Conservation (phyloP, 2,888 invertebrate genomes). For the Heliconius ismenius region DNA sequence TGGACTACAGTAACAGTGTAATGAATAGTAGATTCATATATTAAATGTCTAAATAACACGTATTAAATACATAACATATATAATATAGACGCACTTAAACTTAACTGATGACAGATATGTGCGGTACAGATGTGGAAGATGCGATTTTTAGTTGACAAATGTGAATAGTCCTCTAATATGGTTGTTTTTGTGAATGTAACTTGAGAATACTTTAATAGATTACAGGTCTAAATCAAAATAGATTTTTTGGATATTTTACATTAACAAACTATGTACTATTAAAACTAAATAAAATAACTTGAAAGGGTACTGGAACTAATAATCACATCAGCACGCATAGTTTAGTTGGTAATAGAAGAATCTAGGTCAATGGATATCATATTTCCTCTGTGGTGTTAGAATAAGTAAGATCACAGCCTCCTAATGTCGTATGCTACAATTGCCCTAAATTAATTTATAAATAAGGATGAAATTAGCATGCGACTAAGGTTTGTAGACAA, state of each 20-base stretch:
- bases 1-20: slow-evolving; percentile 16
- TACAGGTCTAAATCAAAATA: neutral
- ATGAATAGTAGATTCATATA: slow-evolving; percentile 17
- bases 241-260: slow-evolving; percentile 2
- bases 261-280: neutral
- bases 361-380: slow-evolving; percentile 15
- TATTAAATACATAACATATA: slow-evolving; percentile 10
- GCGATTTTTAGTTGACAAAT: slow-evolving; percentile 5
- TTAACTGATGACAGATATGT: neutral
- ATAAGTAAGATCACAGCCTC: slow-evolving; percentile 27
- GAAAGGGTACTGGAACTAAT: neutral
- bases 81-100: slow-evolving; percentile 3
- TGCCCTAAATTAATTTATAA: slow-evolving; percentile 40
- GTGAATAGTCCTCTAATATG: neutral
- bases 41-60: slow-evolving; percentile 28
- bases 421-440: slow-evolving; percentile 34
- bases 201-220: neutral
- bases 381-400: slow-evolving; percentile 18
- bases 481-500: slow-evolving; percentile 23
- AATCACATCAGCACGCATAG: slow-evolving; percentile 24
- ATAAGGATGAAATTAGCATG: slow-evolving; percentile 43
- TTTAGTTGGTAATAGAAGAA: slow-evolving; percentile 19
- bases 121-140: slow-evolving; percentile 3
- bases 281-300: neutral
- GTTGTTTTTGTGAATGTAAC: neutral